A percentile compares a stretch with the other conserved stretches of the same genome.
These are phyloP conservation scores for Notolabrus celidotus DNA, from an alignment of 2,797 vertebrate genomes.

Conservation along the genomic window DNA sequence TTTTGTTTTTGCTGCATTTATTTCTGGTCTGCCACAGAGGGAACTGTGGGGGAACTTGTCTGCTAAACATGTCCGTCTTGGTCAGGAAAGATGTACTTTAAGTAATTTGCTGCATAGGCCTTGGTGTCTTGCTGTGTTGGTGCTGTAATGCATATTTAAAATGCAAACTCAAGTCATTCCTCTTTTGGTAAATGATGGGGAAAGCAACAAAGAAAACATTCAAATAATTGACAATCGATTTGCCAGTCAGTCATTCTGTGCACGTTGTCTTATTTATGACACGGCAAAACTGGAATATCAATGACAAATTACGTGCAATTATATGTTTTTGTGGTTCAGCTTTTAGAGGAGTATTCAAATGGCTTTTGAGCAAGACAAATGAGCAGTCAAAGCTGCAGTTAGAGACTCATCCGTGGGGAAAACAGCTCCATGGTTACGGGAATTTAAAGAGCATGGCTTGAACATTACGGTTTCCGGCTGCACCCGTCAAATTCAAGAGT, in stretches of 20 bases:
- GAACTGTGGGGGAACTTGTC: conserved; percentile 3
- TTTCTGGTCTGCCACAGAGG: conserved; percentile 23
- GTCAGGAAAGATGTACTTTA: conserved; percentile 7
- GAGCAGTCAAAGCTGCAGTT: conserved; percentile 57
- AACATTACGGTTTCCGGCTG: conserved; percentile 67
- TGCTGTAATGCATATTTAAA: neutral
- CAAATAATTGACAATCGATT: neutral
- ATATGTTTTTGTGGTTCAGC: conserved; percentile 2
- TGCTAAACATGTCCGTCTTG: conserved; percentile 19
- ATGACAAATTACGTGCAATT: neutral
- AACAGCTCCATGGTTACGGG: conserved; percentile 45
- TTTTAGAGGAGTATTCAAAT: conserved; percentile 29
- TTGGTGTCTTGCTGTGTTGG: conserved; percentile 1
- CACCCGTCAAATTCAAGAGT: conserved; percentile 60
- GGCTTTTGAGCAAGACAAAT: conserved; percentile 32
- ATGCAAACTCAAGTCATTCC: neutral
- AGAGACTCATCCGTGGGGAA: conserved; percentile 56
- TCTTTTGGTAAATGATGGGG: neutral
- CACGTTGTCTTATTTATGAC: conserved; percentile 2
- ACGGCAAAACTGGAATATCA: neutral
- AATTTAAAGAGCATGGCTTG: conserved; percentile 65
- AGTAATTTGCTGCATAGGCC: neutral
- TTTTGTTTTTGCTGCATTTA: conserved; percentile 6
- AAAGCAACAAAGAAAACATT: neutral
- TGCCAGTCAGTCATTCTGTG: neutral